Base-by-base conservation (phyloP, 2,888 invertebrate genomes). In the Ferrisia virgata region DNA sequence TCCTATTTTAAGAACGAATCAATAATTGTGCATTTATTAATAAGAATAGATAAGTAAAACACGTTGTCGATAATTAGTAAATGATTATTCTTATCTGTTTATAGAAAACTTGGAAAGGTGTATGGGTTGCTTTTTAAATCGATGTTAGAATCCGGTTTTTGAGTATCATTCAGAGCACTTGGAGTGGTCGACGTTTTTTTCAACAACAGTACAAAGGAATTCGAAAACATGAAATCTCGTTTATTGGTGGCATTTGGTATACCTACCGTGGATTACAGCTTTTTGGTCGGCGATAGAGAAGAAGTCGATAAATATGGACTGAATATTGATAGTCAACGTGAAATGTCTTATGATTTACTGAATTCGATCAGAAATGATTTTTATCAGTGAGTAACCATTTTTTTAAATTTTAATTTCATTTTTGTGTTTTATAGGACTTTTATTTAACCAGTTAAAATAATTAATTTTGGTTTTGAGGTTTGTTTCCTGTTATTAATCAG, bases 171-270 rank as follows among this genome's bases (percentile, higher is more conserved):
- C 9, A 2, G 72, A 33, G n/a, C 33, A 28, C 18, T n/a, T 33
- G 15, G 33, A 72, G 72, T 33, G 72, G 33, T 33, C 33, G 18
- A 72, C 31, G 72, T 72, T 72, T 72, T 36, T 15, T 72, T 72
- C 22, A 31, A 18, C 31, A 33, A 18, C 72, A 72, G 25, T 8
- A 72, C 72, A 13, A 79, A 28, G 43, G 79, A 40, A 4, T 64
- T 82, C 25, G 69, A 69, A 36, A 40, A 69, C 11, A 33, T n/a
- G 36, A 1, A 36, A 6, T n/a, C 36, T 64, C 82, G 64, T 69
- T n/a, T 39, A 28, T 22, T 82, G 33, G 82, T 82, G 13, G 82
- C 82, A 25, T 82, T 82, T 53, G 82, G 82, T 18, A 82, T 82
- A 69, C 82, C 82, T 22, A 82, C 82, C 15, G 25, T 39, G 9